Evolutionary conservation across 2,888 invertebrate species (phyloP).

Genomic region (Lysandra coridon): DNA sequence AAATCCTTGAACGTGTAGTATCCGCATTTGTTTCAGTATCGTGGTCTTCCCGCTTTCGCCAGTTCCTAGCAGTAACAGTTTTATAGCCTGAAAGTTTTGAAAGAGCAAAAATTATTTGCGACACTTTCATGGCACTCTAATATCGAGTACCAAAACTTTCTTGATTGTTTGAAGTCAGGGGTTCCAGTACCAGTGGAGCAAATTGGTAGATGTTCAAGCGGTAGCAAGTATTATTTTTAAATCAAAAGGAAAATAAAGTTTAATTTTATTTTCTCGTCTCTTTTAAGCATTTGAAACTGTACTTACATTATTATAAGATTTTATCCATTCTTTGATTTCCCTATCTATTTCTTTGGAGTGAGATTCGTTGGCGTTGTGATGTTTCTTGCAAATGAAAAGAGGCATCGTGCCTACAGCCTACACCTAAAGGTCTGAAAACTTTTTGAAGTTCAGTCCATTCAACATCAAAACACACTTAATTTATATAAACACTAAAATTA

Average conservation of each 20-base stretch:
- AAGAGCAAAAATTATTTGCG: not conserved
- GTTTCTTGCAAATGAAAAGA: constrained; percentile 58
- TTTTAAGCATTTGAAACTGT: not conserved
- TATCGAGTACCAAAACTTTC: too few relatives aligned
- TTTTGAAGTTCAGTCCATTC: not conserved
- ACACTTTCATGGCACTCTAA: not conserved
- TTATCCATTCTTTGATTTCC: constrained; percentile 77
- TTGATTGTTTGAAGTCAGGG: too few relatives aligned
- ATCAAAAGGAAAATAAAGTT: too few relatives aligned
- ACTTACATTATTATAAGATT: constrained; percentile 75
- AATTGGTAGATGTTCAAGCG: too few relatives aligned
- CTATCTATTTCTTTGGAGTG: constrained; percentile 75
- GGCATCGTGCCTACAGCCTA: constrained; percentile 47
- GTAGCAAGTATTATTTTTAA: too few relatives aligned
- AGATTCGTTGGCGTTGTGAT: constrained; percentile 61
- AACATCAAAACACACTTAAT: not conserved
- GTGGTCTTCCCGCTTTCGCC: constrained; percentile 93
- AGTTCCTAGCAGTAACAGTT: constrained; percentile 84
- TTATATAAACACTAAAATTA: not conserved
- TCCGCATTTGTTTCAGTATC: constrained; percentile 93
- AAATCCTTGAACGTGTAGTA: constrained; percentile 89
- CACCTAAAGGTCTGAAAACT: not conserved
- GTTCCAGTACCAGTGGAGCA: too few relatives aligned
- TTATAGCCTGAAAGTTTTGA: constrained; percentile 67
- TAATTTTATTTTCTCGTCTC: too few relatives aligned